These are phyloP conservation scores for Morone chrysops DNA, from an alignment of 2,113 vertebrate genomes.

Conservation along the genomic window DNA sequence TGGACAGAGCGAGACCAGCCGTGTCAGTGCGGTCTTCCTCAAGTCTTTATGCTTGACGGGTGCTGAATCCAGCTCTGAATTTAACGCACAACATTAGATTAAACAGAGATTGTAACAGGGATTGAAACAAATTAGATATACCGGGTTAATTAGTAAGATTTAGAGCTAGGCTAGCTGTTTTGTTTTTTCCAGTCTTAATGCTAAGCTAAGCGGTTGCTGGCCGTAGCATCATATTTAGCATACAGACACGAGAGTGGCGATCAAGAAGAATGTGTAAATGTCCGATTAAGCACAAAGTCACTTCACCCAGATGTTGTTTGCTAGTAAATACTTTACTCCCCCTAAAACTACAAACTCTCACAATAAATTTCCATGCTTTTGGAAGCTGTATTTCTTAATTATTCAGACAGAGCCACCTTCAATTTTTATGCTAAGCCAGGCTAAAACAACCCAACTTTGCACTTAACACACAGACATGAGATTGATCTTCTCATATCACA, in stretches of 20 bases:
- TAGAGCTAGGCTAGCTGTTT: background rate
- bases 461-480: background rate
- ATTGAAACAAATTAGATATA: background rate
- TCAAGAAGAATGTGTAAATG: background rate
- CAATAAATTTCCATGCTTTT: background rate
- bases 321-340: background rate
- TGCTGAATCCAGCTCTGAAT: background rate
- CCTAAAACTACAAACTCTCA: background rate
- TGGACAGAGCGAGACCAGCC: too few species aligned
- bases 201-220: background rate
- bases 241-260: background rate
- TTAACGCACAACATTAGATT: background rate
- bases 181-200: background rate
- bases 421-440: background rate
- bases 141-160: background rate
- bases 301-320: background rate
- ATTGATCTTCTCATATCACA: slow-evolving; percentile 1
- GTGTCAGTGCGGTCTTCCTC: too few species aligned
- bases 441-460: background rate
- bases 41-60: too few species aligned
- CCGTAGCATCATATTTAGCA: background rate
- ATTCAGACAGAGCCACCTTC: too few species aligned
- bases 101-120: background rate
- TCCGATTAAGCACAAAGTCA: background rate
- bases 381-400: too few species aligned